Percentiles rank a stretch among this genome's conserved stretches.
These are phyloP conservation scores for Liodrosophila aerea DNA, from an alignment of 2,888 invertebrate species.

Conservation along the genomic window DNA sequence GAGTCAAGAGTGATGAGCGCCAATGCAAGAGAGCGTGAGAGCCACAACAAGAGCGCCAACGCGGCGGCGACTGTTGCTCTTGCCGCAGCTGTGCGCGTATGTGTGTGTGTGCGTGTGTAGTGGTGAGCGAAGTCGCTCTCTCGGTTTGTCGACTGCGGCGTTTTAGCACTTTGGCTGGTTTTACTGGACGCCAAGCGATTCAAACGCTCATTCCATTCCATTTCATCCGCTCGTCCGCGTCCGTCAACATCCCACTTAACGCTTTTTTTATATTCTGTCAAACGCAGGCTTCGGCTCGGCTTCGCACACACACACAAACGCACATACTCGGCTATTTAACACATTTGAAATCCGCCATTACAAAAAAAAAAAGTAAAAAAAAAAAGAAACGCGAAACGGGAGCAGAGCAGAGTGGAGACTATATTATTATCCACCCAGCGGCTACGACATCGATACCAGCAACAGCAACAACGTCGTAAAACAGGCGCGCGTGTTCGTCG, in stretches of 20 bases:
- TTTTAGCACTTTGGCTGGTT: slow-evolving; percentile 52
- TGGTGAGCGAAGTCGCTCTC: slow-evolving; percentile 13
- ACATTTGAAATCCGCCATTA: slow-evolving; percentile 65
- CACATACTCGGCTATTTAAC: slow-evolving; percentile 44
- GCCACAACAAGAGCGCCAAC: slow-evolving; percentile 61
- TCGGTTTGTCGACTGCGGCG: slow-evolving; percentile 53
- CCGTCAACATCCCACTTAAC: slow-evolving; percentile 77
- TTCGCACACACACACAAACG: slow-evolving; percentile 18
- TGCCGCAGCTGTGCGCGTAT: slow-evolving; percentile 16
- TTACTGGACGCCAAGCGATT: slow-evolving; percentile 60
- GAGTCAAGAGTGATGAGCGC: slow-evolving; percentile 15
- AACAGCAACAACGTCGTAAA: slow-evolving; percentile 55
- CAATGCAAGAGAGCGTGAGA: slow-evolving; percentile 33
- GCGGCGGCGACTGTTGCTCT: slow-evolving; percentile 44
- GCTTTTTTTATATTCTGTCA: slow-evolving; percentile 40
- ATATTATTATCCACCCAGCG: slow-evolving; percentile 65
- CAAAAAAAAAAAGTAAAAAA: slow-evolving; percentile 29
- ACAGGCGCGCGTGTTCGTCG: slow-evolving; percentile 67
- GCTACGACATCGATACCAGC: slow-evolving; percentile 61
- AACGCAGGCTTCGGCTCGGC: slow-evolving; percentile 46
- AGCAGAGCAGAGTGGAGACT: slow-evolving; percentile 51
- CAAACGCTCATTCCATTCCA: slow-evolving; percentile 73
- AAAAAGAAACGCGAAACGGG: slow-evolving; percentile 48
- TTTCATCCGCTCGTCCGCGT: slow-evolving; percentile 79
- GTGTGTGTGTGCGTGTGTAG: slow-evolving; percentile 21